Percentiles rank a stretch among this genome's conserved stretches.
phyloP scores from a whole-genome alignment of 1,140 invertebrate genomes.

The Aphaenogaster floridana region DNA sequence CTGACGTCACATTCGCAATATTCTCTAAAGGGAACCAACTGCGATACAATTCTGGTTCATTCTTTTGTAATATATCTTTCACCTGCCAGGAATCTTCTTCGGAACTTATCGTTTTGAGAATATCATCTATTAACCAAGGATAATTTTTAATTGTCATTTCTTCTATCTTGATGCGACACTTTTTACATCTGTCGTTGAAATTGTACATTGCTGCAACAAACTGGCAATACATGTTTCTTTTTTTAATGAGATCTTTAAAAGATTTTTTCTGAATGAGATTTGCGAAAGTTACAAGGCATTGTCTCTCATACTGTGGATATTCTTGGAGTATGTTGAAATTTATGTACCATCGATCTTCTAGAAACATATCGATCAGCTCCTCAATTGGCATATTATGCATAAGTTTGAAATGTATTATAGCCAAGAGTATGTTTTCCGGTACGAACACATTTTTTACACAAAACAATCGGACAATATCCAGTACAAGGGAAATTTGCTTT shows the following conservation, averaged over 20 bases:
- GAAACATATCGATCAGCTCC: slow-evolving; percentile 52
- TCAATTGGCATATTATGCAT: slow-evolving; percentile 59
- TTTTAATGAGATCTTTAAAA: background rate
- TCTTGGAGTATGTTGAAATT: slow-evolving; percentile 70
- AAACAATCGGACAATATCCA: slow-evolving; percentile 67
- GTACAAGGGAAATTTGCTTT: slow-evolving; percentile 66
- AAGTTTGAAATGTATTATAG: slow-evolving; percentile 67
- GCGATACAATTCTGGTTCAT: slow-evolving; percentile 69
- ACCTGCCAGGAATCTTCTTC: accelerated
- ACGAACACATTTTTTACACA: slow-evolving; percentile 51
- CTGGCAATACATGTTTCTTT: background rate
- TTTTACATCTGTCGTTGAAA: slow-evolving; percentile 70
- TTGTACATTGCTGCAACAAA: slow-evolving; percentile 67
- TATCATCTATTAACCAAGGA: slow-evolving; percentile 68
- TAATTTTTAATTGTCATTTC: slow-evolving; percentile 72
- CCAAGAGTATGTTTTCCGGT: slow-evolving; percentile 1
- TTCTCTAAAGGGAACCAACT: background rate
- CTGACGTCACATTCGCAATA: background rate
- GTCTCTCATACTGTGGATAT: slow-evolving; percentile 70
- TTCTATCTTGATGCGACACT: background rate
- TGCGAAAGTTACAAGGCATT: slow-evolving; percentile 67
- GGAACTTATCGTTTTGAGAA: slow-evolving; percentile 9
- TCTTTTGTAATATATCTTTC: background rate
- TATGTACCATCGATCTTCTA: slow-evolving; percentile 24
- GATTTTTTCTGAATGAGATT: background rate